phyloP scores from a whole-genome alignment of 2,888 invertebrate genomes.

The Harpalus rufipes region DNA sequence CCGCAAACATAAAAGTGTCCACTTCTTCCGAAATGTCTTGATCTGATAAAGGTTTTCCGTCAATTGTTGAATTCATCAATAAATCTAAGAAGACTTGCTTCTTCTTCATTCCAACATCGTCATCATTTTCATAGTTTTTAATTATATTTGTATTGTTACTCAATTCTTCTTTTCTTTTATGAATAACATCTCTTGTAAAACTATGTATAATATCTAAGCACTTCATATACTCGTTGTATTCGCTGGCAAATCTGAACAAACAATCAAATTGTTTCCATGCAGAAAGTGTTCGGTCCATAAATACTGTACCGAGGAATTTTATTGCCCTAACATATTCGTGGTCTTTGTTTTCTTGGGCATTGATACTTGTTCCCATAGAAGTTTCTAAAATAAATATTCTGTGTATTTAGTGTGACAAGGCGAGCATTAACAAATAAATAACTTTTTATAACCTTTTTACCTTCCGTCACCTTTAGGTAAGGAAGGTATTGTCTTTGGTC shows the following conservation, averaged over 20 bases:
- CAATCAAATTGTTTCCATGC: constrained; percentile 33
- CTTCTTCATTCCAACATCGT: constrained; percentile 79
- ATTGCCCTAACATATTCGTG: constrained; percentile 26
- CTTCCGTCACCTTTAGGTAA: too few species aligned
- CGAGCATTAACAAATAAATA: too few species aligned
- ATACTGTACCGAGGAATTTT: not conserved
- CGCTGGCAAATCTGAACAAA: not conserved
- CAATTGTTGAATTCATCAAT: constrained; percentile 81
- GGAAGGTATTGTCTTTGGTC: too few species aligned
- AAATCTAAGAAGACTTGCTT: constrained; percentile 84
- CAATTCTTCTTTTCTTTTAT: constrained; percentile 75
- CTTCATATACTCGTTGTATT: constrained; percentile 80
- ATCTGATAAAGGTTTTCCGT: constrained; percentile 80
- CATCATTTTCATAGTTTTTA: constrained; percentile 63
- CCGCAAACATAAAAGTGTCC: constrained; percentile 86
- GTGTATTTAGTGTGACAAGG: too few species aligned
- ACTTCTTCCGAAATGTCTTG: constrained; percentile 84
- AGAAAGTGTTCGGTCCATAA: constrained; percentile 33
- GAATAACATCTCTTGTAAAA: constrained; percentile 80
- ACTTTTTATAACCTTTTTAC: too few species aligned
- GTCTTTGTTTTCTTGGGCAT: constrained; percentile 26
- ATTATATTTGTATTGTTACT: constrained; percentile 5
- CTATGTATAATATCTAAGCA: constrained; percentile 78
- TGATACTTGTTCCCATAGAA: constrained; percentile 36
- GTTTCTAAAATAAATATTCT: constrained; percentile 50